Conservation (phyloP, 2,113 vertebrate species). For the Orthochromis malagaraziensis region DNA sequence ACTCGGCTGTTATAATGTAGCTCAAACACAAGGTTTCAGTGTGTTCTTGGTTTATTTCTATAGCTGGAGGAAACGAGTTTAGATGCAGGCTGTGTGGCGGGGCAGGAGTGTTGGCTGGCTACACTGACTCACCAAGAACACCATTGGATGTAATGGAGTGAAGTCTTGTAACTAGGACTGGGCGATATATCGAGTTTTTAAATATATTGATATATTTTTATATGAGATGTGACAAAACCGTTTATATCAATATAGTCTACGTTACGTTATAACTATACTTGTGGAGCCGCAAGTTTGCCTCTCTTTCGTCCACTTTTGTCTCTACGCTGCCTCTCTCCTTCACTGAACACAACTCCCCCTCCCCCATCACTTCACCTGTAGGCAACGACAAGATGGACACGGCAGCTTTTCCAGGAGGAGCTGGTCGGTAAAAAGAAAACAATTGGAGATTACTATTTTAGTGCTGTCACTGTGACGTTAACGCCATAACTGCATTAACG, state of each 20-base stretch:
- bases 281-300: background rate
- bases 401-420: background rate
- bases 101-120: background rate
- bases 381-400: background rate
- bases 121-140: background rate
- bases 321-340: background rate
- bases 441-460: background rate
- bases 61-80: background rate
- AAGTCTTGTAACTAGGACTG: background rate
- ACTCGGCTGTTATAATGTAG: background rate
- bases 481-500: background rate
- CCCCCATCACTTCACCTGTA: background rate
- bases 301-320: background rate
- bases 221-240: background rate
- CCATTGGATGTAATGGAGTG: background rate
- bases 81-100: background rate
- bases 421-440: background rate
- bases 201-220: background rate
- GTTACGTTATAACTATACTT: background rate
- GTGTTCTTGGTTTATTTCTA: background rate
- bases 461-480: fast-evolving
- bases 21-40: background rate
- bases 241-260: background rate
- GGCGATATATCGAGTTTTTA: background rate
- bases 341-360: background rate